Conservation (phyloP, 2,888 invertebrate species). For the Leptothorax acervorum region DNA sequence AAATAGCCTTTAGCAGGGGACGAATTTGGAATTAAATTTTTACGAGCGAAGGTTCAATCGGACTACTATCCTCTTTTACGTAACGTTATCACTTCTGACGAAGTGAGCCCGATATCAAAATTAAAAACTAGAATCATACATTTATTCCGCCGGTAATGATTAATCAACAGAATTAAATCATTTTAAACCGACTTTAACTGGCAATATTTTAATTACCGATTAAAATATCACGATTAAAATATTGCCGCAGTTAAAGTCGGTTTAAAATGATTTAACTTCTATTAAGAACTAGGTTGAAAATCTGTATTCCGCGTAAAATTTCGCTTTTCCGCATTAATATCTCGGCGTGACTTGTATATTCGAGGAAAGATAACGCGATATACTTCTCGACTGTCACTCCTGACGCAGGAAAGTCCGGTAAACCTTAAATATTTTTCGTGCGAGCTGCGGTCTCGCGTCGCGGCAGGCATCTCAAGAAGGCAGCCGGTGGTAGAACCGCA, state of each 20-base stretch:
- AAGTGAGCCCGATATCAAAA: neutral
- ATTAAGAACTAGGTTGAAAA: neutral
- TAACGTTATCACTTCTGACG: neutral
- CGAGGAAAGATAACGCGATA: constrained; percentile 1
- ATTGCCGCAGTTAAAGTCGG: too few species aligned
- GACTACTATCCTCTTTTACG: neutral
- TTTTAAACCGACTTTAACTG: too few species aligned
- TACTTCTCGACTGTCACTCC: neutral
- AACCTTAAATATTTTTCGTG: constrained; percentile 35
- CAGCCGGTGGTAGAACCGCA: constrained; percentile 65
- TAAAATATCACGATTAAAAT: too few species aligned
- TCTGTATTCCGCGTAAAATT: neutral
- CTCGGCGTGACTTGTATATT: neutral
- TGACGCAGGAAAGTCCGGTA: neutral
- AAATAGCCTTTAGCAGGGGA: neutral
- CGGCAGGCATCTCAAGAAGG: constrained; percentile 62
- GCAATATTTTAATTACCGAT: too few species aligned
- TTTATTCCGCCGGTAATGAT: too few species aligned
- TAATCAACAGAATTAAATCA: too few species aligned
- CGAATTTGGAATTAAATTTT: neutral
- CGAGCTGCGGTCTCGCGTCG: constrained; percentile 50
- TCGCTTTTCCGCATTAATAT: neutral
- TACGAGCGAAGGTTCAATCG: neutral
- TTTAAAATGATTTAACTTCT: too few species aligned
- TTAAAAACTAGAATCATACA: too few species aligned